Conservation (phyloP, 2,113 vertebrate genomes). For the Diglossa brunneiventris region DNA sequence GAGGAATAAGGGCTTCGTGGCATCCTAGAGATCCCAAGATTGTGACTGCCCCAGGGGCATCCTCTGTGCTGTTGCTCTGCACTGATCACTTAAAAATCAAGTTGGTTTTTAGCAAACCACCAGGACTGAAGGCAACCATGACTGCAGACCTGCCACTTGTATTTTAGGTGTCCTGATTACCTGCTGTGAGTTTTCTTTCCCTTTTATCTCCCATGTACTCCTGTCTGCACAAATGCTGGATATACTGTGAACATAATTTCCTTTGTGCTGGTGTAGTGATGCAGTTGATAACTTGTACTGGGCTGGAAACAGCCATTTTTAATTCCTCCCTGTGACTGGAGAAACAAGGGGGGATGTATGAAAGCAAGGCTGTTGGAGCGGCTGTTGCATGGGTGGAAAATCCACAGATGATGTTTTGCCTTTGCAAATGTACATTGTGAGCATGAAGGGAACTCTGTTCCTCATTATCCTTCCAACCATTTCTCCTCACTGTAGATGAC, state of each 20-base stretch:
- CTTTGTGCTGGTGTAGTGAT: not conserved
- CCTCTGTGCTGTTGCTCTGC: not conserved
- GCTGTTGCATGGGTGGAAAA: not conserved
- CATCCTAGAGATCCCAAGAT: not conserved
- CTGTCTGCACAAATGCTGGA: not conserved
- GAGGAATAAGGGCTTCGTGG: not conserved
- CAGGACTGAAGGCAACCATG: not conserved
- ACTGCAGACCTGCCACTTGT: not conserved
- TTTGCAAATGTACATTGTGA: not conserved
- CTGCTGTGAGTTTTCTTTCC: not conserved
- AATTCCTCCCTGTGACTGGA: not conserved
- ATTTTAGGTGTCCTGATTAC: not conserved
- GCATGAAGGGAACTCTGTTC: not conserved
- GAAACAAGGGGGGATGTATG: not conserved
- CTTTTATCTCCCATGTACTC: not conserved
- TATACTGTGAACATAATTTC: not conserved
- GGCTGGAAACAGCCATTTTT: not conserved
- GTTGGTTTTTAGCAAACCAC: not conserved
- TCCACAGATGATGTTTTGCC: not conserved
- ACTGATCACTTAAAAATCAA: not conserved
- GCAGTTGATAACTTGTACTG: not conserved
- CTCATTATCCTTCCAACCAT: not conserved
- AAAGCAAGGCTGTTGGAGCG: not conserved
- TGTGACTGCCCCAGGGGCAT: fast-evolving
- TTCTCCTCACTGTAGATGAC: not conserved